Evolutionary conservation across 2,797 vertebrate species (phyloP), one percentile per base, ranked within the genome.

Genomic region (Parambassis ranga): DNA sequence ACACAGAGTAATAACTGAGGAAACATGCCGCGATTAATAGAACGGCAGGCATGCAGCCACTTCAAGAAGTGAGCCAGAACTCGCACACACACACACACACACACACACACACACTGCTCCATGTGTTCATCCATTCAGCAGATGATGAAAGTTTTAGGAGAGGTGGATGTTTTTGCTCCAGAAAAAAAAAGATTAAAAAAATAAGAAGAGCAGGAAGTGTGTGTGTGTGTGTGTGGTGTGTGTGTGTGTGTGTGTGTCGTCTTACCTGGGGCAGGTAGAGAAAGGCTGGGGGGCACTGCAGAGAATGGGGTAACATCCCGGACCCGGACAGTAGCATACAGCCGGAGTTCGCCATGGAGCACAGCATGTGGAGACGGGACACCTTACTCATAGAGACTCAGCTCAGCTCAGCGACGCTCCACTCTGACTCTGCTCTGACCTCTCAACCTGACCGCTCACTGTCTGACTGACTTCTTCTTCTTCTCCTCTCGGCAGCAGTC

Each of bases 241-340:
- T n/a, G n/a, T n/a, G n/a, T n/a, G n/a, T n/a, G n/a, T n/a, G 35
- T 26, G 37, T 16, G 13, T 53, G 52, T 77, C 42, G 65, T 82
- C 95, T 95, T 96, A 96, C 95, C 95, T 96, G 94, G 88, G 95
- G 95, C 92, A 96, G 94, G 92, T 95, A 96, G 92, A 97, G 95
- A 92, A 96, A 95, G 79, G 96, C 93, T 19, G 75, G 95, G 92
- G 89, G 93, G 82, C 95, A 95, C 78, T 95, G 94, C 81, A 95
- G 91, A 71, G 95, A 94, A 85, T 93, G 95, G 87, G 95, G 93
- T 87, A 96, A 93, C 94, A 96, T 94, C 90, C 94, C 94, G 74
- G 94, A 94, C 83, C 93, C 93, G 90, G 95, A 92, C 91, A 97
- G 92, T 90, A 96, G 93, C 90, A 97, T 91, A 90, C 96, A 97